phyloP scores from a whole-genome alignment of 2,797 vertebrate species.

The Meda fulgida region DNA sequence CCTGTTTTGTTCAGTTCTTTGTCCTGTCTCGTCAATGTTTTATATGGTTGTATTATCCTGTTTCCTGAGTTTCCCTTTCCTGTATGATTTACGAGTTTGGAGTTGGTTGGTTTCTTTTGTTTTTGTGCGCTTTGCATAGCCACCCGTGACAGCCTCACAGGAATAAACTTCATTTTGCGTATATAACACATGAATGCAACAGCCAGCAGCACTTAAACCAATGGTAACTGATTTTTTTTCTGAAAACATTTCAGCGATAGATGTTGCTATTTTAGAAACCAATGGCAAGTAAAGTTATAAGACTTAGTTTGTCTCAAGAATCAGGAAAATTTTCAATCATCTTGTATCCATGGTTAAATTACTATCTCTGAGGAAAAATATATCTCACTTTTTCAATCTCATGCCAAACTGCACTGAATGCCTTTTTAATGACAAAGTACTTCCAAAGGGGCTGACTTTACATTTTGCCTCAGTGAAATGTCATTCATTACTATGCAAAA shows the following conservation, averaged over 20 bases:
- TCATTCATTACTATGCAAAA: constrained; percentile 23
- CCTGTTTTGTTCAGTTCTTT: too few species aligned
- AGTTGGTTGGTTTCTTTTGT: too few species aligned
- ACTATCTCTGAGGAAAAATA: not conserved
- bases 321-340: not conserved
- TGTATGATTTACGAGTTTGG: too few species aligned
- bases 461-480: constrained; percentile 10
- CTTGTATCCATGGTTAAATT: not conserved
- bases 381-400: not conserved
- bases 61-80: too few species aligned
- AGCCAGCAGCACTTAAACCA: too few species aligned
- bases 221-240: too few species aligned
- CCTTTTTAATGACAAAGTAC: constrained; percentile 40
- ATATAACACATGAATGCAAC: too few species aligned
- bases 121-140: too few species aligned
- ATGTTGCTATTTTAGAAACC: constrained; percentile 11
- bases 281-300: not conserved
- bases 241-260: too few species aligned
- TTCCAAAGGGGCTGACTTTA: constrained; percentile 19
- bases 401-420: not conserved
- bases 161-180: too few species aligned
- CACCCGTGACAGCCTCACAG: not conserved
- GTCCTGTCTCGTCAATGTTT: too few species aligned
- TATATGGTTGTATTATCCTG: too few species aligned
- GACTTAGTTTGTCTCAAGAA: not conserved